phyloP scores from a whole-genome alignment of 2,113 vertebrate species.

The Thermophis baileyi region DNA sequence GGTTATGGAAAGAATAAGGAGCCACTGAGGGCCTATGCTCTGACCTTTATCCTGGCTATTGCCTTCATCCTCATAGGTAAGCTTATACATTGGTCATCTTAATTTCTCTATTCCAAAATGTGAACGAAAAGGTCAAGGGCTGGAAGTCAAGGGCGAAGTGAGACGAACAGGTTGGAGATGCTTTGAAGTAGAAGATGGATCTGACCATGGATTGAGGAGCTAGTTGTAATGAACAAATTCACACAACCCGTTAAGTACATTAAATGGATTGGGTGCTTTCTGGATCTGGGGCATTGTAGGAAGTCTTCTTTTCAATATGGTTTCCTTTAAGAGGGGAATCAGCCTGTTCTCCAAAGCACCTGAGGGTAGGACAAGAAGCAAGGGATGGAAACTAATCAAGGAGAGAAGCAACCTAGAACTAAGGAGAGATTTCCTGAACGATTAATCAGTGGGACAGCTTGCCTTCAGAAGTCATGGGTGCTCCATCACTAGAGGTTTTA shows the following conservation, averaged over 20 bases:
- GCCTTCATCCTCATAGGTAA: conserved; percentile 75
- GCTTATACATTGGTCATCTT: background rate
- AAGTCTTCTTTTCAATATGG: background rate
- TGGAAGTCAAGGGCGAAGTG: background rate
- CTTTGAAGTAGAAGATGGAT: background rate
- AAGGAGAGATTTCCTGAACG: background rate
- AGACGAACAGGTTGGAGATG: background rate
- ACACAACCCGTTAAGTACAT: background rate
- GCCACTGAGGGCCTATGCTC: conserved; percentile 65
- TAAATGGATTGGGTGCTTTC: background rate
- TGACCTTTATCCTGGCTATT: conserved; percentile 70
- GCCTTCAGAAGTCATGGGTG: background rate
- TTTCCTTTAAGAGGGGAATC: background rate
- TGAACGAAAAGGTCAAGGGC: background rate
- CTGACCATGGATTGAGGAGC: background rate
- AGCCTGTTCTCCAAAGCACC: background rate
- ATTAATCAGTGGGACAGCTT: background rate
- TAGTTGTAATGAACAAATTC: background rate
- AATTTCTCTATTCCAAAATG: background rate
- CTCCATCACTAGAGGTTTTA: background rate
- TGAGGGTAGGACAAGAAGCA: background rate
- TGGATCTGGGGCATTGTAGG: background rate
- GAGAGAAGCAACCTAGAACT: background rate
- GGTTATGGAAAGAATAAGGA: conserved; percentile 75
- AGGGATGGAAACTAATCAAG: background rate